phyloP scores from a whole-genome alignment of 2,888 invertebrate species.

The Protophormia terraenovae region DNA sequence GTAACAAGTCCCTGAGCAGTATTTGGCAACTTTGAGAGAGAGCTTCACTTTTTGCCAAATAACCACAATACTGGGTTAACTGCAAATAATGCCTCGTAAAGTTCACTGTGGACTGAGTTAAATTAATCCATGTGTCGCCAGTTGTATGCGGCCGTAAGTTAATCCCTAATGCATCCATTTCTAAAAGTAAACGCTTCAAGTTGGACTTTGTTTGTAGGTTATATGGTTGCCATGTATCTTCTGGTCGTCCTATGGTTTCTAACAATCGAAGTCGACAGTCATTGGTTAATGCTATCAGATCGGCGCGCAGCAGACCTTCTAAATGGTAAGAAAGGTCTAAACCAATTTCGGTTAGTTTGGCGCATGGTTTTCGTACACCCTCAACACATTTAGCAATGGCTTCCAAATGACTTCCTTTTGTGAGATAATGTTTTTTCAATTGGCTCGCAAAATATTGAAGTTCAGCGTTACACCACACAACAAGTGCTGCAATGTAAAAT shows the following conservation, averaged over 20 bases:
- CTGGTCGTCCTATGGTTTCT: slow-evolving; percentile 80
- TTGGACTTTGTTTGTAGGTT: slow-evolving; percentile 81
- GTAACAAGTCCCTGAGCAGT: slow-evolving; percentile 77
- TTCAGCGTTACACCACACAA: slow-evolving; percentile 95
- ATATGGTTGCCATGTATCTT: slow-evolving; percentile 81
- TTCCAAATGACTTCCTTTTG: slow-evolving; percentile 92
- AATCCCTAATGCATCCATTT: slow-evolving; percentile 79
- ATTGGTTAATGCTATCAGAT: slow-evolving; percentile 81
- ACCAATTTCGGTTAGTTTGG: slow-evolving; percentile 85
- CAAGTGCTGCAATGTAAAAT: slow-evolving; percentile 84
- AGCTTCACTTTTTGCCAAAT: slow-evolving; percentile 79
- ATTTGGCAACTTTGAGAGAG: slow-evolving; percentile 76
- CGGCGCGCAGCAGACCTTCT: slow-evolving; percentile 90
- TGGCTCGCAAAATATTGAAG: slow-evolving; percentile 90
- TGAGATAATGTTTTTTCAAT: slow-evolving; percentile 93
- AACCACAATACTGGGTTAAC: slow-evolving; percentile 79
- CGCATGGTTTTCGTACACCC: slow-evolving; percentile 85
- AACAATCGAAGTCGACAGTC: slow-evolving; percentile 79
- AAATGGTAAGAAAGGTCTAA: slow-evolving; percentile 96
- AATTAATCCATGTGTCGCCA: slow-evolving; percentile 81
- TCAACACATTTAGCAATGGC: slow-evolving; percentile 93
- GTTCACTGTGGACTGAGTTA: slow-evolving; percentile 80
- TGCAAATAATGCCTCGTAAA: slow-evolving; percentile 80
- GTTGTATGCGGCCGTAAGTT: slow-evolving; percentile 79
- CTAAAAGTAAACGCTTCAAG: slow-evolving; percentile 77